A percentile compares a stretch with the other conserved stretches of the same genome.
These are phyloP conservation scores for Metallyticus violacea DNA, from an alignment of 2,888 invertebrate genomes.

Conservation along the genomic window DNA sequence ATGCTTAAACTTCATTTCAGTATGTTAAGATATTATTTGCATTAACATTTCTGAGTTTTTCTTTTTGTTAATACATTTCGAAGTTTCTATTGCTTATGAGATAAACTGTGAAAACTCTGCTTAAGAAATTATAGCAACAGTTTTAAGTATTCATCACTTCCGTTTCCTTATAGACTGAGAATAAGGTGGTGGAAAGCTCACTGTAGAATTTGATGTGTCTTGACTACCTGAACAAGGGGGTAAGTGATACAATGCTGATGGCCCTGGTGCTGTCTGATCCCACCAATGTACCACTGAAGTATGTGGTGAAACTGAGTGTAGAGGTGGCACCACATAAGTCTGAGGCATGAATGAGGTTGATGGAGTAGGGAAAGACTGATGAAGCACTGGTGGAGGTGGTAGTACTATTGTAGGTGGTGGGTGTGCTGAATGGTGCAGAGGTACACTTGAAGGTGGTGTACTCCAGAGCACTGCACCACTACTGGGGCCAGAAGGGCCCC, in stretches of 20 bases:
- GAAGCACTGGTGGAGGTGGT: conserved; percentile 17
- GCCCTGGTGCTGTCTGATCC: conserved; percentile 26
- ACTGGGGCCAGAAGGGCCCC: conserved; percentile 50
- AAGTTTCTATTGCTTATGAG: neutral
- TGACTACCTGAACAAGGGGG: conserved; percentile 15
- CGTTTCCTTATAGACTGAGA: conserved; percentile 29
- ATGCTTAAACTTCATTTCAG: neutral
- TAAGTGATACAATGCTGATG: conserved; percentile 25
- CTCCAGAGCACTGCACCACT: conserved; percentile 30
- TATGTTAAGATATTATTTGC: neutral
- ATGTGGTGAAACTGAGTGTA: conserved; percentile 20
- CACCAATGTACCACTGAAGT: conserved; percentile 28
- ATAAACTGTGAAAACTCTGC: neutral
- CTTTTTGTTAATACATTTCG: neutral
- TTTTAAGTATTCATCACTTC: conserved; percentile 22
- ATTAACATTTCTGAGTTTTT: neutral
- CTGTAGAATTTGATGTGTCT: conserved; percentile 15
- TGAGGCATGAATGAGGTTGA: conserved; percentile 25
- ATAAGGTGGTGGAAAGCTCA: conserved; percentile 24
- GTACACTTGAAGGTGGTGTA: conserved; percentile 24
- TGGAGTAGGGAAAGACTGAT: conserved; percentile 19
- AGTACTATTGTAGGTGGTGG: conserved; percentile 12
- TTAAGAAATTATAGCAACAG: neutral
- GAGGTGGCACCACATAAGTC: conserved; percentile 21
- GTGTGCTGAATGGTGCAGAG: conserved; percentile 19